These are phyloP conservation scores for Melopsittacus undulatus DNA, from an alignment of 2,797 vertebrate species.

Conservation along the genomic window DNA sequence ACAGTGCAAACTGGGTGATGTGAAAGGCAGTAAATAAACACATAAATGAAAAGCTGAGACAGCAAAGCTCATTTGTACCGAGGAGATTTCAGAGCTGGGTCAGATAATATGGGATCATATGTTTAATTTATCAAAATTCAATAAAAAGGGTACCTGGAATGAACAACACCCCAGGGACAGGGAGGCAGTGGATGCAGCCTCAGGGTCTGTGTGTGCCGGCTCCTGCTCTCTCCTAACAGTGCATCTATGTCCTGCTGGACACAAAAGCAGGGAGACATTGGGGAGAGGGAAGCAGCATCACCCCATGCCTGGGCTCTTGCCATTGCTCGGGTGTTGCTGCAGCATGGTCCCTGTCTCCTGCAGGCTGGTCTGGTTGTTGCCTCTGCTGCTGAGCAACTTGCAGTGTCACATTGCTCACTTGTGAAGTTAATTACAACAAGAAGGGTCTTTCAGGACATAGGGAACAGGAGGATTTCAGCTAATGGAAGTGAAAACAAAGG, in stretches of 20 bases:
- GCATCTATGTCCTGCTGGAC: not conserved
- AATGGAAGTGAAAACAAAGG: not conserved
- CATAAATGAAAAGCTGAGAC: constrained; percentile 57
- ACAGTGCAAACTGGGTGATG: not conserved
- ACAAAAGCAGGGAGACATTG: fast-evolving
- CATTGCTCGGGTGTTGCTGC: fast-evolving
- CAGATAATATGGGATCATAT: not conserved
- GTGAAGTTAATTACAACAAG: not conserved
- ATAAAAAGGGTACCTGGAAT: not conserved
- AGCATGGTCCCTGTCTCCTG: not conserved
- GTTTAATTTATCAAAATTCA: constrained; percentile 26
- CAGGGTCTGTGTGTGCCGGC: not conserved
- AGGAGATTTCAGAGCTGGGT: constrained; percentile 19
- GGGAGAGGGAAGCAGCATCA: not conserved
- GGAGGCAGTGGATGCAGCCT: not conserved
- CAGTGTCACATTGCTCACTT: fast-evolving
- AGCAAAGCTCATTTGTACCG: constrained; percentile 35
- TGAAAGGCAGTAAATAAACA: constrained; percentile 65
- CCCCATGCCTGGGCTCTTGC: fast-evolving
- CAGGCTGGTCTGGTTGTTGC: not conserved
- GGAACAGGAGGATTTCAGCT: not conserved
- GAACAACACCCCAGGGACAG: not conserved
- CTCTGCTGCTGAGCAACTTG: not conserved
- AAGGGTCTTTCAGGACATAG: not conserved
- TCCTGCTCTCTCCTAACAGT: not conserved